phyloP scores from a whole-genome alignment of 2,113 vertebrate species.

The Macquaria australasica region DNA sequence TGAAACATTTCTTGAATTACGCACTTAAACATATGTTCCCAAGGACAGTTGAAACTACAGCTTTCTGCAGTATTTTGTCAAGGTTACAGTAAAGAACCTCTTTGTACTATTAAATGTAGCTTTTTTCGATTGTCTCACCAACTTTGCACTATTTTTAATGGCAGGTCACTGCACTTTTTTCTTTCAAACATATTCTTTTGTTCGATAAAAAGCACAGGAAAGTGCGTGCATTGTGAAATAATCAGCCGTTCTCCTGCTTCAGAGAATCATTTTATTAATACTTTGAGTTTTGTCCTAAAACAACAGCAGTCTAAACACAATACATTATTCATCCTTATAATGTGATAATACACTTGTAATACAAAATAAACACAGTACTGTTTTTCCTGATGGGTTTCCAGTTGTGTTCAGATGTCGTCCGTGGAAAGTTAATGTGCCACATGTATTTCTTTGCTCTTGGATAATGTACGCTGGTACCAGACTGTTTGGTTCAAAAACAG shows the following conservation, averaged over 20 bases:
- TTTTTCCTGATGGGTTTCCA: slow-evolving; percentile 72
- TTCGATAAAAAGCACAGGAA: slow-evolving; percentile 27
- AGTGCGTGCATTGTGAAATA: slow-evolving; percentile 19
- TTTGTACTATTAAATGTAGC: background rate
- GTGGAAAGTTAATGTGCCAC: slow-evolving; percentile 78
- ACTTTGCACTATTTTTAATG: background rate
- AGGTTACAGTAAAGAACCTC: slow-evolving; percentile 28
- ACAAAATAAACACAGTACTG: slow-evolving; percentile 60
- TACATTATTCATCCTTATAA: slow-evolving; percentile 65
- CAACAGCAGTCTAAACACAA: slow-evolving; percentile 54
- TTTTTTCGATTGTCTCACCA: background rate
- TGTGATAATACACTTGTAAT: slow-evolving; percentile 64
- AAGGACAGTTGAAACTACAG: slow-evolving; percentile 42
- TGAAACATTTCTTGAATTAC: slow-evolving; percentile 62
- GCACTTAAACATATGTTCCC: slow-evolving; percentile 56
- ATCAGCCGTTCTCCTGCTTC: slow-evolving; percentile 20
- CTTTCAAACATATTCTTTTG: background rate
- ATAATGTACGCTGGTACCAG: slow-evolving; percentile 61
- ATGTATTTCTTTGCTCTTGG: slow-evolving; percentile 69
- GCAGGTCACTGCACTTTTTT: background rate
- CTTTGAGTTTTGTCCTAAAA: slow-evolving; percentile 45
- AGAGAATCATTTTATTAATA: slow-evolving; percentile 50
- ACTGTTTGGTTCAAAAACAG: slow-evolving; percentile 55
- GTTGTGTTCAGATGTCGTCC: slow-evolving; percentile 65
- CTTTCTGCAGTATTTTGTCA: slow-evolving; percentile 37